Percentiles rank a stretch among this genome's conserved stretches.
Conservation (phyloP, 2,797 vertebrate species). For the Avahi laniger region DNA sequence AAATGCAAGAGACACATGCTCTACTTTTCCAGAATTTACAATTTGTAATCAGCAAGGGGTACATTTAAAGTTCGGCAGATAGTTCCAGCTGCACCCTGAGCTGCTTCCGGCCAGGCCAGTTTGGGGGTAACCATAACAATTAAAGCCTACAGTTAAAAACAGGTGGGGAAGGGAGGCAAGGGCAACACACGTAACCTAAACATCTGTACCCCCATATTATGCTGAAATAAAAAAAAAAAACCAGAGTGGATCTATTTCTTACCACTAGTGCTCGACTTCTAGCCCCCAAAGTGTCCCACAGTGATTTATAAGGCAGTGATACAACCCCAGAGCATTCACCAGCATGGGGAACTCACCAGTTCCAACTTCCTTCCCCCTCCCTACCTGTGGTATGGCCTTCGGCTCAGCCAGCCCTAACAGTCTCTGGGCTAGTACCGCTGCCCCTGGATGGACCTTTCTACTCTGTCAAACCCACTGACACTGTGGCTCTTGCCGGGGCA, state of each 20-base stretch:
- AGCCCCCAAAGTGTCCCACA: accelerated
- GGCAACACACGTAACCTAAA: too few relatives aligned
- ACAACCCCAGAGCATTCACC: neutral
- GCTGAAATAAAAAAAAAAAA: too few relatives aligned
- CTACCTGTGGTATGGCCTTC: neutral
- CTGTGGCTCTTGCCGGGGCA: neutral
- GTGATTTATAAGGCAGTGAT: neutral
- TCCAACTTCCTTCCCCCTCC: too few relatives aligned
- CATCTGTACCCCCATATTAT: too few relatives aligned
- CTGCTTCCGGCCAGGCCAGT: neutral
- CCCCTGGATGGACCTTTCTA: neutral
- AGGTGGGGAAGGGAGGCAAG: too few relatives aligned
- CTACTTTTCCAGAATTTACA: neutral
- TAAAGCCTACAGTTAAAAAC: neutral
- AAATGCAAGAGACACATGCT: neutral
- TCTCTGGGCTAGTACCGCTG: neutral
- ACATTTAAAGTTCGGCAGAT: neutral
- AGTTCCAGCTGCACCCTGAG: neutral
- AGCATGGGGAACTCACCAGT: neutral
- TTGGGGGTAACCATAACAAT: neutral
- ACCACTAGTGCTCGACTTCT: neutral
- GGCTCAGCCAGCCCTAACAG: neutral
- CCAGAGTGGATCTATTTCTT: neutral
- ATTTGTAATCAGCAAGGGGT: neutral
- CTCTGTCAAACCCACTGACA: neutral